Evolutionary conservation across 2,113 vertebrate genomes (phyloP).

Genomic region (Oreochromis tanganicae): DNA sequence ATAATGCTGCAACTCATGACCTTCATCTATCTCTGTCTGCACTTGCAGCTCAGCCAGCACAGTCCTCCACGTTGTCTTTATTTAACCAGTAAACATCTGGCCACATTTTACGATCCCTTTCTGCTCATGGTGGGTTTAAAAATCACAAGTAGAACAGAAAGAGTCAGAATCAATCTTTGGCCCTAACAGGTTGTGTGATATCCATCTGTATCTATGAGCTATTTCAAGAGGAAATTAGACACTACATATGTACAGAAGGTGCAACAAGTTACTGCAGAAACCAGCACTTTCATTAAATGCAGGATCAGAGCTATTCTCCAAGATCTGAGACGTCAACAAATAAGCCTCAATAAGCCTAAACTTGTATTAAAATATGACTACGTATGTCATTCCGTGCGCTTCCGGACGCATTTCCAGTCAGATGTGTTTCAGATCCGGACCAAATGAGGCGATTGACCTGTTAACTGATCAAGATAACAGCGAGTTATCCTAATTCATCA

Average conservation of each 20-base stretch:
- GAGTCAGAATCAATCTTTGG: background rate
- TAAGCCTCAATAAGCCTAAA: background rate
- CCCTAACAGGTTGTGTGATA: accelerated
- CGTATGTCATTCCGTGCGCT: background rate
- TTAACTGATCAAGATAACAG: background rate
- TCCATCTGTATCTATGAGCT: background rate
- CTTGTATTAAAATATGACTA: background rate
- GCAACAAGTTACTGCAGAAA: background rate
- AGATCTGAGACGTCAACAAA: background rate
- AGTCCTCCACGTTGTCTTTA: accelerated
- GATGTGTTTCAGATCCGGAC: background rate
- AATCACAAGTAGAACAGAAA: background rate
- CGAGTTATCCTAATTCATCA: background rate
- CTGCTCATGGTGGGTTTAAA: background rate
- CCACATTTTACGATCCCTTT: accelerated
- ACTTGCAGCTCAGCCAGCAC: background rate
- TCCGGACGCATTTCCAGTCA: background rate
- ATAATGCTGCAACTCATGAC: background rate
- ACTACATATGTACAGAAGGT: background rate
- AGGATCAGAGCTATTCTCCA: background rate
- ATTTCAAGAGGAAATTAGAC: background rate
- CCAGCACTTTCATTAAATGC: background rate
- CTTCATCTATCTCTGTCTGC: background rate
- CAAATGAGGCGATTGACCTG: background rate
- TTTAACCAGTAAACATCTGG: accelerated